Conservation (phyloP, 2,797 vertebrate species). For the Trachurus trachurus region DNA sequence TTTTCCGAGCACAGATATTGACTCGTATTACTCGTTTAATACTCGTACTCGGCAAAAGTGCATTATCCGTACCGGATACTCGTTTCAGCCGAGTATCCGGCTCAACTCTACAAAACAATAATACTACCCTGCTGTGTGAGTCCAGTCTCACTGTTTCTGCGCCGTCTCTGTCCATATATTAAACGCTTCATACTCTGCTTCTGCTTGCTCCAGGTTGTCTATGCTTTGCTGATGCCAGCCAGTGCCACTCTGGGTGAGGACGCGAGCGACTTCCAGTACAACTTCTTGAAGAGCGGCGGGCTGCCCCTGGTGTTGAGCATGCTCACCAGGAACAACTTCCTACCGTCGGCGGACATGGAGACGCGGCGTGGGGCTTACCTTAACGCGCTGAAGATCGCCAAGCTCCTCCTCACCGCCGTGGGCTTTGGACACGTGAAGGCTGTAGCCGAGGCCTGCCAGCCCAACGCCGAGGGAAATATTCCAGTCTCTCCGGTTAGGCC, state of each 20-base stretch:
- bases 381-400: conserved; percentile 98
- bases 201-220: conserved; percentile 91
- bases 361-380: conserved; percentile 98
- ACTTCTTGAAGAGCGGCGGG: conserved; percentile 98
- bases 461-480: conserved; percentile 93
- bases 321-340: conserved; percentile 99
- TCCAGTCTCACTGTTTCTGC: background rate
- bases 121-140: background rate
- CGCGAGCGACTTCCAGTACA: conserved; percentile 98
- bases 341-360: conserved; percentile 98
- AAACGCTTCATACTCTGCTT: background rate
- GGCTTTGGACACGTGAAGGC: conserved; percentile 98
- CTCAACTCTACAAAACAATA: too few species aligned
- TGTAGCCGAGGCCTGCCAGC: conserved; percentile 98
- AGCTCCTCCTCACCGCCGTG: conserved; percentile 96
- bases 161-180: background rate
- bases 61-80: too few species aligned
- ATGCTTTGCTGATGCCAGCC: conserved; percentile 99
- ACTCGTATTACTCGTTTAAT: too few species aligned
- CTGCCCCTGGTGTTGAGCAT: conserved; percentile 97
- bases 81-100: too few species aligned
- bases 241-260: conserved; percentile 97
- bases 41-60: too few species aligned
- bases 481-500: conserved; percentile 92
- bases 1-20: too few species aligned